phyloP scores from a whole-genome alignment of 2,888 invertebrate species.

The Acrobeloides nanus region DNA sequence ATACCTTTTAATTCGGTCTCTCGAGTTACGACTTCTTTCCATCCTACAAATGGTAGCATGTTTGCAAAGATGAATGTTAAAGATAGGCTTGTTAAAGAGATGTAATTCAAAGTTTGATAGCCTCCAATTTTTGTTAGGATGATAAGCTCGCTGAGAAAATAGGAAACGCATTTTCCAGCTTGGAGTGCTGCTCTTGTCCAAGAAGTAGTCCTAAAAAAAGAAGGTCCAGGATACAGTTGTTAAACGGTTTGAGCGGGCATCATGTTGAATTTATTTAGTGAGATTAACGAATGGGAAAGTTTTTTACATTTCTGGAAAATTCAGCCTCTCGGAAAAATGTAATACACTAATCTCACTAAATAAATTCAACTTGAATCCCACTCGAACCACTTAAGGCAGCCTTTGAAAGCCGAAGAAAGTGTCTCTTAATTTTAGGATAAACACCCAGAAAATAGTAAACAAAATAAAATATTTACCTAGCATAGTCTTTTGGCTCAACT shows the following conservation, averaged over 20 bases:
- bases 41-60: constrained; percentile 33
- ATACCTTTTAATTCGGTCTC: constrained; percentile 13
- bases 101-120: constrained; percentile 71
- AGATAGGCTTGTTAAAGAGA: constrained; percentile 64
- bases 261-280: too few relatives aligned
- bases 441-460: too few relatives aligned
- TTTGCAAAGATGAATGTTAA: constrained; percentile 28
- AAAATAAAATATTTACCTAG: constrained; percentile 64
- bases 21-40: constrained; percentile 21
- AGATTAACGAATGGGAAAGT: too few relatives aligned
- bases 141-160: constrained; percentile 65
- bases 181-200: constrained; percentile 39
- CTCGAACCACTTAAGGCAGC: too few relatives aligned
- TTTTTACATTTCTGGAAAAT: too few relatives aligned
- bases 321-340: too few relatives aligned
- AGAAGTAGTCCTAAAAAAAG: constrained; percentile 39
- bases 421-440: too few relatives aligned
- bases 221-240: too few relatives aligned
- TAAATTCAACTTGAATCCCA: too few relatives aligned
- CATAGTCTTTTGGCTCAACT: constrained; percentile 69
- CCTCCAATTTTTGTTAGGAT: constrained; percentile 65
- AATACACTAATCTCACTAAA: too few relatives aligned
- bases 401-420: too few relatives aligned
- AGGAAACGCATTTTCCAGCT: constrained; percentile 31
- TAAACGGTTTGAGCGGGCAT: too few relatives aligned